A percentile compares a stretch with the other conserved stretches of the same genome.
Evolutionary conservation across 1,140 invertebrate genomes (phyloP).

Genomic region (Ladona fulva): DNA sequence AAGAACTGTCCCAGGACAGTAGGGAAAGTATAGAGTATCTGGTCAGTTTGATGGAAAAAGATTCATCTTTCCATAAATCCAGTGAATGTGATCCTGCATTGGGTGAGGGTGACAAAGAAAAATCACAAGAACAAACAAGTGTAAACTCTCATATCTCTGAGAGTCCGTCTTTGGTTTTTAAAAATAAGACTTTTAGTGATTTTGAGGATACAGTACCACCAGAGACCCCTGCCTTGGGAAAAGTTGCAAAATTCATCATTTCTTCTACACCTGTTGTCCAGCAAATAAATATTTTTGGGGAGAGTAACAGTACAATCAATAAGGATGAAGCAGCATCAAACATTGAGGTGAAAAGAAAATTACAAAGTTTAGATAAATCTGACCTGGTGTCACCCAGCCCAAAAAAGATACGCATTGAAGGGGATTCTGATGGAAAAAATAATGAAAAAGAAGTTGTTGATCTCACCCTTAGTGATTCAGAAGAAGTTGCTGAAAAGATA

Average conservation of each 20-base stretch:
- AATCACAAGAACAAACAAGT: too few relatives aligned
- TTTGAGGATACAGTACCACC: neutral
- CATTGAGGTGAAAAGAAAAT: neutral
- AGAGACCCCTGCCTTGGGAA: neutral
- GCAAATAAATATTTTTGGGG: neutral
- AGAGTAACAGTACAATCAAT: neutral
- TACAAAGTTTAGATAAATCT: neutral
- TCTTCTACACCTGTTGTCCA: neutral
- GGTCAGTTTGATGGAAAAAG: conserved; percentile 13
- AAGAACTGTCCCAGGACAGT: conserved; percentile 10
- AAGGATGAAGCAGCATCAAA: neutral
- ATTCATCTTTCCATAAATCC: neutral
- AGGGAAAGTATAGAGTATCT: conserved; percentile 1
- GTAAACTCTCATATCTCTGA: too few relatives aligned
- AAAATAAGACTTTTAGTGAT: too few relatives aligned
- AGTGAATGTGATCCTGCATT: too few relatives aligned
- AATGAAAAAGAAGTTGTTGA: neutral
- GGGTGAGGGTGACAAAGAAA: too few relatives aligned
- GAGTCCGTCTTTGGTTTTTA: too few relatives aligned
- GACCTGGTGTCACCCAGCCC: neutral
- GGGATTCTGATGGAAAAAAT: neutral
- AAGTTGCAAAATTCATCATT: neutral
- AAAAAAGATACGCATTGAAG: neutral
- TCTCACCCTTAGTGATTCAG: neutral
- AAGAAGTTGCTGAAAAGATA: neutral